Evolutionary conservation across 2,113 vertebrate species (phyloP).

Genomic region (Lampris megalopsis): DNA sequence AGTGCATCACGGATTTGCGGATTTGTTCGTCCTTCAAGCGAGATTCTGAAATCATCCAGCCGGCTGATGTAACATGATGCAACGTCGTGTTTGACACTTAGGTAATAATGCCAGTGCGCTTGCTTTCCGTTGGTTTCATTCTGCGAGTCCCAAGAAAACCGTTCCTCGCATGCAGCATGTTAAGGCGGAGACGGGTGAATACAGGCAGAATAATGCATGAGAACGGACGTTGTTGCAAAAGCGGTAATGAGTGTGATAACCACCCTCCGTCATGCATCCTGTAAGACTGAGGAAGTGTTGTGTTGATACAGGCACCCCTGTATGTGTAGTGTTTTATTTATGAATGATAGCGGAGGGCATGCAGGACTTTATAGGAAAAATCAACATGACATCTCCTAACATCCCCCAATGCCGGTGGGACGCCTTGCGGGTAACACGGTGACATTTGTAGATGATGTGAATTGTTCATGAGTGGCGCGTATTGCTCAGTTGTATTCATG

Average conservation of each 20-base stretch:
- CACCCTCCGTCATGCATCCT: conserved; percentile 24
- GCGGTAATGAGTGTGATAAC: conserved; percentile 38
- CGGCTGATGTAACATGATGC: conserved; percentile 36
- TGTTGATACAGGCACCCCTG: not conserved
- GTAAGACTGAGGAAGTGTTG: conserved; percentile 5
- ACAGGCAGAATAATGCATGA: conserved; percentile 58
- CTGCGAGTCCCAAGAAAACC: too few species aligned
- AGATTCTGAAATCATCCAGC: conserved; percentile 43
- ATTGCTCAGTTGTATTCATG: conserved; percentile 10
- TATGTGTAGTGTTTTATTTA: not conserved
- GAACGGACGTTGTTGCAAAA: conserved; percentile 51
- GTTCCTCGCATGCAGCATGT: not conserved
- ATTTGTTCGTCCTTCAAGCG: conserved; percentile 36
- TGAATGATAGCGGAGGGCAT: not conserved
- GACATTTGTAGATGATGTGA: not conserved
- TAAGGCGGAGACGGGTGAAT: conserved; percentile 26
- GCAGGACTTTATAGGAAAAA: not conserved
- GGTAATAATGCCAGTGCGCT: conserved; percentile 18
- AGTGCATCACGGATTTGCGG: conserved; percentile 39
- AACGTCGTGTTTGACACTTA: not conserved
- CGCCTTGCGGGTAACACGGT: not conserved
- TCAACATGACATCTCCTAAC: not conserved
- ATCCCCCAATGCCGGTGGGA: not conserved
- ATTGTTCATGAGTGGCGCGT: not conserved
- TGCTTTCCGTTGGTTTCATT: not conserved